phyloP scores from a whole-genome alignment of 1,140 invertebrate species.

The Reticulitermes speratus region DNA sequence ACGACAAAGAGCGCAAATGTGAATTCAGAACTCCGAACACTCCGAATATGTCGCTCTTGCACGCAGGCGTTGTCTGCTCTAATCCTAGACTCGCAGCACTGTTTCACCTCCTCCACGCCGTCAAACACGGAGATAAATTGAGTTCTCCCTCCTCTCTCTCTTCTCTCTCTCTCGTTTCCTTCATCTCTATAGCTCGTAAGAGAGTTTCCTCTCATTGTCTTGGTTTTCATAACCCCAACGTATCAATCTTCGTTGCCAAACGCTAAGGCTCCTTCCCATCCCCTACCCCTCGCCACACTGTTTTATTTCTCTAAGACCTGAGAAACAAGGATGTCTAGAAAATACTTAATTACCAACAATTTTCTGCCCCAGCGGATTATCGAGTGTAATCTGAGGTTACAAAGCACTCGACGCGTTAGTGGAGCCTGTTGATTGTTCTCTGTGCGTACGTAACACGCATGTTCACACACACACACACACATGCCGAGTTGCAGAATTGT shows the following conservation, averaged over 20 bases:
- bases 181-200: background rate
- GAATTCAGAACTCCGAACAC: no score
- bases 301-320: background rate
- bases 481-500: no score
- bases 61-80: background rate
- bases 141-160: background rate
- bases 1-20: no score
- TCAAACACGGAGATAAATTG: conserved; percentile 13
- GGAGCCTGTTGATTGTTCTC: background rate
- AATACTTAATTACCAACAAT: background rate
- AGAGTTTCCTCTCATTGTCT: conserved; percentile 4
- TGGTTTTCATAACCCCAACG: conserved; percentile 17
- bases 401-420: background rate
- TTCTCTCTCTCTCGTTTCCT: background rate
- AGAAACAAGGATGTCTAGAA: background rate
- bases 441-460: no score
- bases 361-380: conserved; percentile 9
- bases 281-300: background rate
- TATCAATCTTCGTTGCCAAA: conserved; percentile 16
- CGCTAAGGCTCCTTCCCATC: background rate
- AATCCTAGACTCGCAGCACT: background rate
- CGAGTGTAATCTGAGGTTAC: background rate
- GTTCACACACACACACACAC: no score
- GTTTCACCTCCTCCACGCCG: conserved; percentile 11
- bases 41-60: background rate